These are phyloP conservation scores for Lacerta bilineata DNA, from an alignment of 2,797 vertebrate species.

Conservation along the genomic window DNA sequence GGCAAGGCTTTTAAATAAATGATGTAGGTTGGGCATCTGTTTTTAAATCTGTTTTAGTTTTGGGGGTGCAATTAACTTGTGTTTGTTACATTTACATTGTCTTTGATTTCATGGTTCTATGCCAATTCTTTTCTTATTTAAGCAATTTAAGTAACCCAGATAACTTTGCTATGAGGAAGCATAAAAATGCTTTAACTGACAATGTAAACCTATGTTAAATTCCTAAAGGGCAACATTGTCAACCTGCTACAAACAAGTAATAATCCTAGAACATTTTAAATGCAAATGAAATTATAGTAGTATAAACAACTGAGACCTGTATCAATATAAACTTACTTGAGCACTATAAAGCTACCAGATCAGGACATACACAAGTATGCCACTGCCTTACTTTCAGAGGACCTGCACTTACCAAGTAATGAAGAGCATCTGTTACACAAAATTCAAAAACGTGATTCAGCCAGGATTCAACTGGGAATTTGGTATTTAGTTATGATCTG, in stretches of 20 bases:
- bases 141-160: no score
- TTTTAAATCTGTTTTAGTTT: no score
- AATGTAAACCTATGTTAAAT: not conserved
- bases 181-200: no score
- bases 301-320: not conserved
- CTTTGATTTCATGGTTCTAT: no score
- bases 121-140: no score
- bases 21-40: no score
- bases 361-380: not conserved
- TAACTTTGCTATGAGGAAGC: no score
- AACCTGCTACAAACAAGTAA: not conserved
- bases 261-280: not conserved
- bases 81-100: no score
- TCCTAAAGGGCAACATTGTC: not conserved
- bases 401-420: not conserved
- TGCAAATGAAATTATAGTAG: not conserved
- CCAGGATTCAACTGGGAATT: not conserved
- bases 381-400: not conserved
- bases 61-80: no score
- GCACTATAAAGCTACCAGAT: not conserved
- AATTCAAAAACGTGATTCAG: not conserved
- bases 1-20: no score
- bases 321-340: not conserved
- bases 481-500: not conserved
- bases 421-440: slow-evolving; percentile 9